phyloP scores from a whole-genome alignment of 2,888 invertebrate genomes.

The Lysandra coridon region DNA sequence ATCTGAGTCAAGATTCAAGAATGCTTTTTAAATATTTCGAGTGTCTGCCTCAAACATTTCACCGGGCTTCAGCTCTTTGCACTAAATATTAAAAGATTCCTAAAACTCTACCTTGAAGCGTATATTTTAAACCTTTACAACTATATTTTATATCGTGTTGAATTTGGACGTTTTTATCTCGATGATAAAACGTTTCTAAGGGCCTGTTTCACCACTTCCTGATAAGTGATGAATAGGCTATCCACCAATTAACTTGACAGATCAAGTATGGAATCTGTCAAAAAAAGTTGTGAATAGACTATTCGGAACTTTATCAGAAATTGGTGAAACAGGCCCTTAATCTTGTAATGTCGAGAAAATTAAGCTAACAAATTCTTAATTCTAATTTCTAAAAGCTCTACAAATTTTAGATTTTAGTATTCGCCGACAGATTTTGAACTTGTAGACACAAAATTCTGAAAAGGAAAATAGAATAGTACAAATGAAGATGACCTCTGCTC shows the following conservation, averaged over 20 bases:
- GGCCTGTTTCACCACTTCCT: too few relatives aligned
- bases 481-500: neutral
- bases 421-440: neutral
- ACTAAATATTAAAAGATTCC: constrained; percentile 23
- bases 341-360: too few relatives aligned
- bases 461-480: neutral
- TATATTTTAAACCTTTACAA: neutral
- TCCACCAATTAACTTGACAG: too few relatives aligned
- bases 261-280: too few relatives aligned
- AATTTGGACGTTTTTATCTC: too few relatives aligned
- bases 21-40: constrained; percentile 35
- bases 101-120: neutral
- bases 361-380: too few relatives aligned
- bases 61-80: constrained; percentile 9
- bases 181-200: too few relatives aligned
- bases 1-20: constrained; percentile 31
- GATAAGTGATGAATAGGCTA: too few relatives aligned
- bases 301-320: too few relatives aligned
- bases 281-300: too few relatives aligned
- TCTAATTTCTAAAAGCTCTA: neutral
- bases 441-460: neutral
- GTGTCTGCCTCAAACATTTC: constrained; percentile 31
- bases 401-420: neutral
- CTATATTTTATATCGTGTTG: neutral
- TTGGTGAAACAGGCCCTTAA: too few relatives aligned